phyloP scores from a whole-genome alignment of 2,113 vertebrate species.

The Burhinus bistriatus region DNA sequence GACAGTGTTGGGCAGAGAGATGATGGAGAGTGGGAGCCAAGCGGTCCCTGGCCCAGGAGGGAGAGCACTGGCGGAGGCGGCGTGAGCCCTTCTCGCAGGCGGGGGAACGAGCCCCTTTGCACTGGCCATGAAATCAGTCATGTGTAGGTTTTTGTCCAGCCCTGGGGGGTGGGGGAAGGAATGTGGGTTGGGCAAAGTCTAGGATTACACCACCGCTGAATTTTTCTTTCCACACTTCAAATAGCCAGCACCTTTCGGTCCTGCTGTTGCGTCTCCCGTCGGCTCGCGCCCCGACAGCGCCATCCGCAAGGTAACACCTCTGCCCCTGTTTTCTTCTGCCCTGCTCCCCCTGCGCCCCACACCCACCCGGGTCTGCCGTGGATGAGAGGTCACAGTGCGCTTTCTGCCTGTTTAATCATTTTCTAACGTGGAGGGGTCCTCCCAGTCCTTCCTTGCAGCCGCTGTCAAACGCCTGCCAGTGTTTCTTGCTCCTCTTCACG shows the following conservation, averaged over 20 bases:
- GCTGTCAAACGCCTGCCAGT: background rate
- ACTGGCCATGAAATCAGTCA: slow-evolving; percentile 53
- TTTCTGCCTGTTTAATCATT: slow-evolving; percentile 44
- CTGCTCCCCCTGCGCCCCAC: background rate
- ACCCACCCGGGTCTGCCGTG: background rate
- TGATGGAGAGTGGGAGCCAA: background rate
- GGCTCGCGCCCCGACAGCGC: slow-evolving; percentile 25
- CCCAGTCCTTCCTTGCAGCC: background rate
- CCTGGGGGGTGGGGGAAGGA: slow-evolving; percentile 59
- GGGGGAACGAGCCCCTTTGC: slow-evolving; percentile 4
- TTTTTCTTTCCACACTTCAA: slow-evolving; percentile 71
- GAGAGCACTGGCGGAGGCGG: background rate
- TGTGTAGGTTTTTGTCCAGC: slow-evolving; percentile 61
- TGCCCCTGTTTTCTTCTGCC: background rate
- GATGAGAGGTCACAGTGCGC: background rate
- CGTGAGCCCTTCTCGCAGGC: accelerated
- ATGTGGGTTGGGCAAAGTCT: slow-evolving; percentile 84
- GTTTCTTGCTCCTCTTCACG: background rate
- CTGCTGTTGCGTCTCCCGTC: background rate
- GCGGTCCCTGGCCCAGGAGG: accelerated
- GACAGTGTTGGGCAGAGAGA: accelerated
- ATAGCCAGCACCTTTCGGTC: slow-evolving; percentile 74
- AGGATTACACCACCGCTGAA: slow-evolving; percentile 78
- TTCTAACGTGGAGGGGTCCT: background rate
- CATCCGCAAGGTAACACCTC: slow-evolving; percentile 65